Conservation (phyloP, 2,797 vertebrate genomes). For the Toxotes lorentzi region DNA sequence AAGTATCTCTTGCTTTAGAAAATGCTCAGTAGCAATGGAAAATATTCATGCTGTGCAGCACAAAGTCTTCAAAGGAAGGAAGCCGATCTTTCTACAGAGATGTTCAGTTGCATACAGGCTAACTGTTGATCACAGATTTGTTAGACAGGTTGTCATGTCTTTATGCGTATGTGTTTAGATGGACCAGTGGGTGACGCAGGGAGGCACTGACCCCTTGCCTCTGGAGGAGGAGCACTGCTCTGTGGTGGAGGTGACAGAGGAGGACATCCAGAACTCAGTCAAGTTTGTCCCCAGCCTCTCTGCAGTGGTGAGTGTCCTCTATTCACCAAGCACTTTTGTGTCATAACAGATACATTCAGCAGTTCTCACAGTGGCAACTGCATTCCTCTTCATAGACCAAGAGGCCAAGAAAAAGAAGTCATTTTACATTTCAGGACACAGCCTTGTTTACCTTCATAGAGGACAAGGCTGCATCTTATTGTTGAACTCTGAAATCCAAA, state of each 20-base stretch:
- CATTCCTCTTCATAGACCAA: background rate
- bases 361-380: background rate
- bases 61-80: background rate
- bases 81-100: background rate
- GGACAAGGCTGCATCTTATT: background rate
- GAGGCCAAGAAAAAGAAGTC: background rate
- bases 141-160: background rate
- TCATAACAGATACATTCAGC: slow-evolving; percentile 2
- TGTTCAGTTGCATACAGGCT: background rate
- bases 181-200: slow-evolving; percentile 92
- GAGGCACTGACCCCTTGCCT: slow-evolving; percentile 88
- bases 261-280: slow-evolving; percentile 97
- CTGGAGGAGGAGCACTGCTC: slow-evolving; percentile 96
- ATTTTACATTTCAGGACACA: background rate
- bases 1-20: background rate
- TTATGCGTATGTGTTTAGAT: slow-evolving; percentile 77
- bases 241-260: slow-evolving; percentile 95
- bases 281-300: slow-evolving; percentile 96
- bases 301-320: slow-evolving; percentile 87
- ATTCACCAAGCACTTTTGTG: background rate
- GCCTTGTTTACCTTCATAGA: background rate
- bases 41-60: background rate
- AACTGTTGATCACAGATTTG: background rate
- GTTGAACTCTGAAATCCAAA: background rate
- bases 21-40: background rate